Base-by-base conservation (phyloP, 2,888 invertebrate species). In the Epinotia ramella region DNA sequence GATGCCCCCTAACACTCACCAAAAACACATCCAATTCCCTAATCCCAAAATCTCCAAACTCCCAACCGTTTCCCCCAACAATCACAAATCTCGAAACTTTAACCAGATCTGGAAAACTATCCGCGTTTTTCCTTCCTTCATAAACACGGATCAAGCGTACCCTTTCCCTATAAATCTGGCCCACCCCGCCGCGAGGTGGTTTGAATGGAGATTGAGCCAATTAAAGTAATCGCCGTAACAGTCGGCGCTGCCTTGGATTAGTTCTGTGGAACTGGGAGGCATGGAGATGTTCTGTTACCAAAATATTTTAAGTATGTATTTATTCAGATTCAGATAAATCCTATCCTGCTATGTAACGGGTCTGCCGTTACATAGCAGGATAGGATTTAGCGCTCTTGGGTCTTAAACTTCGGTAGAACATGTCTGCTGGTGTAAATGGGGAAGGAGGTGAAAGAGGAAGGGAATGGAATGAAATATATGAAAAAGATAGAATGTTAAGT, bases 211-310 rank as follows among this genome's bases (percentile, higher is more conserved):
- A 95, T 95, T 95, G 95, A 95, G 95, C 95, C 95, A 96, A 96
- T 96, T 95, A 96, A 95, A 95, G 95, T 95, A 96, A 95, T 96
- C 95, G 95, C 95, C 95, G 95, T 95, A 95, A 95, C 95, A 95
- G 95, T 95, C 95, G 95, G 95, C 95, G 95, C 95, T 95, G 96
- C 95, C 95, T 95, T 94, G 95, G 95, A 95, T 96, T 96, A 96
- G 95, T 92, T 91, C 90, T 90, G 89, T 83, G 91, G 91, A 84
- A 82, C 81, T 74, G 75, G 80, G 71, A 67, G 79, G 57, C 0
- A 77, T 89, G 83, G 91, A 90, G 89, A 80, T 78, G 40, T 12
- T 9, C 70, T 67, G 79, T 12, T 70, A n/a, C n/a, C 63, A 53
- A 28, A 20, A 57, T 9, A 1, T 40, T 40, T 33, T 6, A 40